Base-by-base conservation (phyloP, 2,888 invertebrate species). In the Herminia tarsipennalis region DNA sequence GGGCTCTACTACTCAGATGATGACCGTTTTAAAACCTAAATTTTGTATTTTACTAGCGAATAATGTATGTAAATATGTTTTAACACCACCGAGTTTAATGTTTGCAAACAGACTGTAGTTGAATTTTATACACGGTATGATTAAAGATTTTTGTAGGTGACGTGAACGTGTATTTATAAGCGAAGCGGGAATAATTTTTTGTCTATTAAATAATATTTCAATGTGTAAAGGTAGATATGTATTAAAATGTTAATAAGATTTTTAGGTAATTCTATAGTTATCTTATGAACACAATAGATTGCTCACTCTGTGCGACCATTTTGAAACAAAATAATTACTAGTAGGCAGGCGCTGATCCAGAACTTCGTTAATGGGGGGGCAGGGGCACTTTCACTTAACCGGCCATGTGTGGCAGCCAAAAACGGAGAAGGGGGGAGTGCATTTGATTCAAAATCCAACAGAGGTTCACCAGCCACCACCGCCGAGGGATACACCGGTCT, bases 1-100 rank as follows among this genome's bases (percentile, higher is more conserved):
- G 81, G 80, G 76, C 77, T 12, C 52, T 88, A n/a, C 51, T 86
- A 30, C 60, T 88, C 52, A 88, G 89, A 73, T 89, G 89, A 89
- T 89, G 78, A 56, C 57, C 49, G 51, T 44, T 57, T 18, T 58
- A 37, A 46, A 16, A 6, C 21, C 3, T 36, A 33, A 44, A 21
- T 37, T 5, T 51, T 49, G 14, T 25, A 33, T 22, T 12, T 25
- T 25, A 28, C 29, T 59, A 55, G 42, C 43, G 41, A 38, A 46
- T 49, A 44, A 45, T 30, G 5, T 13, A 32, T 65, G 64, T 65
- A 65, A 55, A 65, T 66, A 65, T 53, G 56, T 67, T 64, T 58
- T 46, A 53, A 56, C 48, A 57, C 37, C 55, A 56, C 29, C 10
- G 29, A 58, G 38, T 60, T 52, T 29, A 60, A 66, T 53, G 62